These are phyloP conservation scores for Plumapathes pennacea DNA, from an alignment of 92 coral and sea anemone genomes.

Conservation along the genomic window DNA sequence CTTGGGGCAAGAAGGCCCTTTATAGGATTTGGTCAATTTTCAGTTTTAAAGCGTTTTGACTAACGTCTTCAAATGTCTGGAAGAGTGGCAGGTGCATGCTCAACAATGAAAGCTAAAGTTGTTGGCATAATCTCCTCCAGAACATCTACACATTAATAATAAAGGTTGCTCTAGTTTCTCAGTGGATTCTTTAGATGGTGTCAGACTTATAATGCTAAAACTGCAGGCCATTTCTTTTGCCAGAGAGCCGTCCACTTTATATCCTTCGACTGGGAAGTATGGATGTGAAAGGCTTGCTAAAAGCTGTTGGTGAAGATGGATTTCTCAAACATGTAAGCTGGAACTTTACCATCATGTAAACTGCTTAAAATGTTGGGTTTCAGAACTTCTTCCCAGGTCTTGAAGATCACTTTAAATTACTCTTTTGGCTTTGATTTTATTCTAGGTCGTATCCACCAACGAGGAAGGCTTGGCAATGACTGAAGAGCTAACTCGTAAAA, in stretches of 20 bases:
- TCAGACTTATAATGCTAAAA: too few species aligned
- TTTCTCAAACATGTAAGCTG: conserved; percentile 95
- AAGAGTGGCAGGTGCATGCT: too few species aligned
- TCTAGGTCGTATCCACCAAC: conserved; percentile 88
- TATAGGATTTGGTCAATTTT: too few species aligned
- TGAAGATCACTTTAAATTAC: background rate
- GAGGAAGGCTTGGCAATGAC: conserved; percentile 92
- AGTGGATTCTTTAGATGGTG: too few species aligned
- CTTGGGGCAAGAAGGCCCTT: too few species aligned
- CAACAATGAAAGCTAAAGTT: too few species aligned
- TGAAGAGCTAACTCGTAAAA: conserved; percentile 80
- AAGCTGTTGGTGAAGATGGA: conserved; percentile 99
- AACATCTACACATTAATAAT: too few species aligned
- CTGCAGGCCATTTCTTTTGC: too few species aligned
- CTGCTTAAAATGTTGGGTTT: background rate
- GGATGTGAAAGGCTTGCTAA: conserved; percentile 97
- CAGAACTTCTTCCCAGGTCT: background rate
- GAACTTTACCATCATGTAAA: background rate
- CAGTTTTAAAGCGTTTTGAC: too few species aligned
- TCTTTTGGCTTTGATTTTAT: background rate
- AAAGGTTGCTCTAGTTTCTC: too few species aligned
- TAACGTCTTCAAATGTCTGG: too few species aligned
- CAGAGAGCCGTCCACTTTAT: conserved; percentile 96
- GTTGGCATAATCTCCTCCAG: too few species aligned
- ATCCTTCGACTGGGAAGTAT: conserved; percentile 92